Evolutionary conservation across 2,797 vertebrate genomes (phyloP).

Genomic region (Acanthornis magna): DNA sequence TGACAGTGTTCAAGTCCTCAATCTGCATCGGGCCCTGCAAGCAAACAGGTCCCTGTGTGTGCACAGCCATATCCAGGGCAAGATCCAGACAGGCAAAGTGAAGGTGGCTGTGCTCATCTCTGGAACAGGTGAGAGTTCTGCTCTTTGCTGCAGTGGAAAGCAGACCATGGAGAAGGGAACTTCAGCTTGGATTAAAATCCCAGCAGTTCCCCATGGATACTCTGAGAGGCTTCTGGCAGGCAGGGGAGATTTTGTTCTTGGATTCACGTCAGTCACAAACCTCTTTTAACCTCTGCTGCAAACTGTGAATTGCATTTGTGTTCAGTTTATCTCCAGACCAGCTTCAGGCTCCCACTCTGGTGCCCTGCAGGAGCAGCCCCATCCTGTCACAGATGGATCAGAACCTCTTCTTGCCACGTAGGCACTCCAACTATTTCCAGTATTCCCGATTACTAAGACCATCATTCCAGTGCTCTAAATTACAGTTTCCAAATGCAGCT

Average conservation of each 20-base stretch:
- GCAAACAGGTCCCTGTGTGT: constrained; percentile 14
- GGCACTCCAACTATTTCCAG: not conserved
- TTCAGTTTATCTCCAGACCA: not conserved
- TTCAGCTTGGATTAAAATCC: not conserved
- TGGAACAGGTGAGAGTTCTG: constrained; percentile 84
- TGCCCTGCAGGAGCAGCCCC: not conserved
- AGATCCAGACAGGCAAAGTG: constrained; percentile 61
- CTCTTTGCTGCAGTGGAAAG: not conserved
- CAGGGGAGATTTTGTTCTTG: not conserved
- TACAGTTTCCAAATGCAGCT: not conserved
- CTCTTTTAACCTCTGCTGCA: not conserved
- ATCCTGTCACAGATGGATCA: not conserved
- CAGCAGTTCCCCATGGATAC: not conserved
- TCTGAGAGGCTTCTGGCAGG: not conserved
- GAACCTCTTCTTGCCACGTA: not conserved
- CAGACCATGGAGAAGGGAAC: not conserved
- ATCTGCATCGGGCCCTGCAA: constrained; percentile 70
- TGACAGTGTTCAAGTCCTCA: constrained; percentile 69
- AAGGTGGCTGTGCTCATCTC: constrained; percentile 93
- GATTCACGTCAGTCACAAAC: not conserved
- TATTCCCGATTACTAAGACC: not conserved
- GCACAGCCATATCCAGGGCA: constrained; percentile 53
- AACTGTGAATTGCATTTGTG: not conserved
- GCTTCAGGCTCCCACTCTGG: not conserved
- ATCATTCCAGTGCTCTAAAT: not conserved